A percentile compares a stretch with the other conserved stretches of the same genome.
phyloP scores from a whole-genome alignment of 2,888 invertebrate genomes.

The Fragum sueziense region DNA sequence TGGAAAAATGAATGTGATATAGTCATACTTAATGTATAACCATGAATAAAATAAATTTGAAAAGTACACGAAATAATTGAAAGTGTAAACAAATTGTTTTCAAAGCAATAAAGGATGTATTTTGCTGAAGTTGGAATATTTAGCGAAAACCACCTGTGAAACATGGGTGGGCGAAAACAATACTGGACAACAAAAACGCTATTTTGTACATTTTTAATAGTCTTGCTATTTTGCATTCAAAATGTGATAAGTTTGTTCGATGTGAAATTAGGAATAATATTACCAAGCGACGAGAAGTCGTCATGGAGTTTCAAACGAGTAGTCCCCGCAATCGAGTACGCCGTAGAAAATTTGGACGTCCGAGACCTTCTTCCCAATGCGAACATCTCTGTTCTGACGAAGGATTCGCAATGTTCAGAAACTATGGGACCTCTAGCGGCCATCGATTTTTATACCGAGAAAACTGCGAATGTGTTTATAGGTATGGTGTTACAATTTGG shows the following conservation, averaged over 20 bases:
- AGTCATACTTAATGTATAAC: too few relatives aligned
- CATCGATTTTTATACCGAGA: constrained; percentile 75
- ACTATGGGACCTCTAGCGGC: constrained; percentile 76
- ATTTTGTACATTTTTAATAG: neutral
- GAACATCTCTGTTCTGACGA: constrained; percentile 58
- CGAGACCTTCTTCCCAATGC: constrained; percentile 57
- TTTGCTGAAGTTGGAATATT: neutral
- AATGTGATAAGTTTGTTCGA: constrained; percentile 6
- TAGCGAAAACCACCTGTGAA: too few relatives aligned
- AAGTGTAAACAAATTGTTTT: neutral
- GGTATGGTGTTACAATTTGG: constrained; percentile 61
- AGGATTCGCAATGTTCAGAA: constrained; percentile 78
- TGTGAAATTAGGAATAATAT: constrained; percentile 15
- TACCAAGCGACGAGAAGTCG: constrained; percentile 40
- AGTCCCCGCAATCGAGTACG: constrained; percentile 79
- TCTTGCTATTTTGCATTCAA: neutral
- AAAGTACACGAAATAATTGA: too few relatives aligned
- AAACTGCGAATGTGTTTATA: constrained; percentile 75
- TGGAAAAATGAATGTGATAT: too few relatives aligned
- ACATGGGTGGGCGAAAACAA: neutral
- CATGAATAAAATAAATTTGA: too few relatives aligned
- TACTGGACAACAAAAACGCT: neutral
- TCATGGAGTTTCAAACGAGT: constrained; percentile 73
- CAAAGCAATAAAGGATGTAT: neutral
- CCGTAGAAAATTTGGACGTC: constrained; percentile 69